phyloP scores from a whole-genome alignment of 2,888 invertebrate genomes.

The Pheosia gnoma region DNA sequence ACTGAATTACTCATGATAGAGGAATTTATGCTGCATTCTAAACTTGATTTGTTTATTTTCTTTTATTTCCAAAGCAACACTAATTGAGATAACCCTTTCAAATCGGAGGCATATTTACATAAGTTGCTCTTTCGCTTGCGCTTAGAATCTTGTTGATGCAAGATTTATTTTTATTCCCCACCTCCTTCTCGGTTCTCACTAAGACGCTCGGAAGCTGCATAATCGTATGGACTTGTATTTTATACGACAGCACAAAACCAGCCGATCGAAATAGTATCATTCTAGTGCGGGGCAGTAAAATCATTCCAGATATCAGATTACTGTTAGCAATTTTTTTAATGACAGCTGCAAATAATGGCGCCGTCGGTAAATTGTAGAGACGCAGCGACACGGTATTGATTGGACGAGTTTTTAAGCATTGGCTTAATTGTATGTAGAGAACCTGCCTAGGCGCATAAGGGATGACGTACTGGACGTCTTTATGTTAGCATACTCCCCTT shows the following conservation, averaged over 20 bases:
- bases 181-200: neutral
- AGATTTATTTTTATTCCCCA: neutral
- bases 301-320: constrained; percentile 9
- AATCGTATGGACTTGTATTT: constrained; percentile 1
- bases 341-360: neutral
- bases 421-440: too few relatives aligned
- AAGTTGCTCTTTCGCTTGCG: neutral
- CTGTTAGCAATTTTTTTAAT: neutral
- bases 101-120: too few relatives aligned
- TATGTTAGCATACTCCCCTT: too few relatives aligned
- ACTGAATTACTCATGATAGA: too few relatives aligned
- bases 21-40: too few relatives aligned
- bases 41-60: too few relatives aligned
- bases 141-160: neutral
- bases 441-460: too few relatives aligned
- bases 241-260: neutral
- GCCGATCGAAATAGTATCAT: neutral
- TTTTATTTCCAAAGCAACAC: too few relatives aligned
- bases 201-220: neutral
- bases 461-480: too few relatives aligned
- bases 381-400: neutral
- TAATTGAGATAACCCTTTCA: too few relatives aligned
- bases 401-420: too few relatives aligned
- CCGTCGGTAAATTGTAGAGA: neutral
- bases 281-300: constrained; percentile 1